Conservation (phyloP, 2,797 vertebrate species). For the Sebastes iracundus region DNA sequence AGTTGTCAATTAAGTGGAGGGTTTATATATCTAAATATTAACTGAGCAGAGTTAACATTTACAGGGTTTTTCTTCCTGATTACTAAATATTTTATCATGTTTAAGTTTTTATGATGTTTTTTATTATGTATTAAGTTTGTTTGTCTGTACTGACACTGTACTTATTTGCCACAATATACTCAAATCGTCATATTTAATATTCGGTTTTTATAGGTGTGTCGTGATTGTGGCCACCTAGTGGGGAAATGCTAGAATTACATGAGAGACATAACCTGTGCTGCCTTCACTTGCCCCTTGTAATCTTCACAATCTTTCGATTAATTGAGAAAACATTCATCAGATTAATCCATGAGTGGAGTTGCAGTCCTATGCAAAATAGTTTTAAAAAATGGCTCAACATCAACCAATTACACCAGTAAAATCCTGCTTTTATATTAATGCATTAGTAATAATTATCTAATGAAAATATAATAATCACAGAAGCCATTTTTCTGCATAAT, state of each 20-base stretch:
- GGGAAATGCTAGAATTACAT: background rate
- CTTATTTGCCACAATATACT: background rate
- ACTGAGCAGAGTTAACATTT: background rate
- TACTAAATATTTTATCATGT: no score
- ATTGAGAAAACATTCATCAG: background rate
- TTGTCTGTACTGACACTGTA: background rate
- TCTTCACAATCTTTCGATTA: background rate
- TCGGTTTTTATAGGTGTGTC: background rate
- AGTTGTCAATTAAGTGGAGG: no score
- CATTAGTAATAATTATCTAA: background rate
- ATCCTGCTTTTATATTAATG: background rate
- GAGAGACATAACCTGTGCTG: background rate
- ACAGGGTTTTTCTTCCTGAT: background rate
- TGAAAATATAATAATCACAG: background rate
- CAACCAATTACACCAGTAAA: background rate
- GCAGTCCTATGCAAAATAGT: background rate
- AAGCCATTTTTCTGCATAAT: no score
- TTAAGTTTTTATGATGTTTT: no score
- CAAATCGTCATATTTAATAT: background rate
- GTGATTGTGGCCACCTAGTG: conserved; percentile 5
- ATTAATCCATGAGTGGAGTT: background rate
- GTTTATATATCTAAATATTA: background rate
- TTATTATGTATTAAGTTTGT: no score
- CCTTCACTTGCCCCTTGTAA: background rate
- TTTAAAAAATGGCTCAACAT: background rate